Conservation (phyloP, 2,888 invertebrate genomes). For the Tachina lurida region DNA sequence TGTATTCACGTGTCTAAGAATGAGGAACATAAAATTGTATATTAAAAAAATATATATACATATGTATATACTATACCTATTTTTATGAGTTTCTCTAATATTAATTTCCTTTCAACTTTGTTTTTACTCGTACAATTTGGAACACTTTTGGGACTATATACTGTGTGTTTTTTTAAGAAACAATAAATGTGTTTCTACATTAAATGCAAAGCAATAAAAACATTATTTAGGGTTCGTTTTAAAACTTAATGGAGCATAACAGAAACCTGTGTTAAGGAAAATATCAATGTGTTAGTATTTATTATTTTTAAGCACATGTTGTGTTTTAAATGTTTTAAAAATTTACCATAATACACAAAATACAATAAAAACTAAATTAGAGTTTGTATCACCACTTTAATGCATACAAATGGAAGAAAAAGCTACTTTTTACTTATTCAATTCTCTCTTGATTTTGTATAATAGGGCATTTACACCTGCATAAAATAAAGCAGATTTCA, state of each 20-base stretch:
- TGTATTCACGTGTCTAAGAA: neutral
- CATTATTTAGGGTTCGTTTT: constrained; percentile 11
- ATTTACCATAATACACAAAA: too few species aligned
- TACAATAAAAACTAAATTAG: too few species aligned
- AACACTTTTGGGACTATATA: constrained; percentile 52
- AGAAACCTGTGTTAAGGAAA: neutral
- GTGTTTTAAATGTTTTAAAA: too few species aligned
- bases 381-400: too few species aligned
- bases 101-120: constrained; percentile 14
- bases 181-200: neutral
- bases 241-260: constrained; percentile 23
- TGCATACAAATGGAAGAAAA: too few species aligned
- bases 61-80: too few species aligned
- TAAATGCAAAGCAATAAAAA: constrained; percentile 11
- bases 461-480: too few species aligned
- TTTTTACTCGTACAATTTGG: constrained; percentile 48
- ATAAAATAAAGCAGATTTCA: too few species aligned
- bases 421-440: too few species aligned
- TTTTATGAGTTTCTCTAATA: constrained; percentile 4
- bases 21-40: neutral
- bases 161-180: neutral
- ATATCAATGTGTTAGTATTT: too few species aligned
- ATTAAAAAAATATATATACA: neutral
- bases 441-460: too few species aligned
- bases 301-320: too few species aligned